Evolutionary conservation across 2,797 vertebrate species (phyloP).

Genomic region (Anabacerthia variegaticeps): DNA sequence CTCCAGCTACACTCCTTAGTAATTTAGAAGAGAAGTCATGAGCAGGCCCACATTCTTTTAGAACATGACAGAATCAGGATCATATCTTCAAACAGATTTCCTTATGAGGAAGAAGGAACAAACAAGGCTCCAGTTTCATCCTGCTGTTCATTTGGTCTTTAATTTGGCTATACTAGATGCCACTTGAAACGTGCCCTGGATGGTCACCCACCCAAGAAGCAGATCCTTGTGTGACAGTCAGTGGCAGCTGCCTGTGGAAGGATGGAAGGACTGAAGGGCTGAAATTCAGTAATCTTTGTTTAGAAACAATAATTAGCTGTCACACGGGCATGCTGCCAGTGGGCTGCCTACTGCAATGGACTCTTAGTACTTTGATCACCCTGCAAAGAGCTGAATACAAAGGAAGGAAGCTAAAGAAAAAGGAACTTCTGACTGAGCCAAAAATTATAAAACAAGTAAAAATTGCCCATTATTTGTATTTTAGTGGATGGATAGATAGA

Average conservation of each 20-base stretch:
- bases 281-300: constrained; percentile 2
- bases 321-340: background rate
- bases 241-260: background rate
- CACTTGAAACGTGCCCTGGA: background rate
- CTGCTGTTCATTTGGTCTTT: background rate
- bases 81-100: no score
- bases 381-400: background rate
- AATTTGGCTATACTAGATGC: background rate
- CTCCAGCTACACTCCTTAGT: background rate
- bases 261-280: background rate
- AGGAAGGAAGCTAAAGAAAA: background rate
- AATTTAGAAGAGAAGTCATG: no score
- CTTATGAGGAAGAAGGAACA: background rate
- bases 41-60: no score
- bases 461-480: background rate
- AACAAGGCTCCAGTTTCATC: background rate
- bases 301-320: constrained; percentile 37
- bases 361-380: background rate
- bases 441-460: background rate
- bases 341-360: background rate
- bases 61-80: no score
- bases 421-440: background rate
- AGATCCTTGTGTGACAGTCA: background rate
- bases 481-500: background rate
- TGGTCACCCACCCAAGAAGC: background rate